Evolutionary conservation across 2,797 vertebrate genomes (phyloP).

Genomic region (Mormyrops attenuatus): DNA sequence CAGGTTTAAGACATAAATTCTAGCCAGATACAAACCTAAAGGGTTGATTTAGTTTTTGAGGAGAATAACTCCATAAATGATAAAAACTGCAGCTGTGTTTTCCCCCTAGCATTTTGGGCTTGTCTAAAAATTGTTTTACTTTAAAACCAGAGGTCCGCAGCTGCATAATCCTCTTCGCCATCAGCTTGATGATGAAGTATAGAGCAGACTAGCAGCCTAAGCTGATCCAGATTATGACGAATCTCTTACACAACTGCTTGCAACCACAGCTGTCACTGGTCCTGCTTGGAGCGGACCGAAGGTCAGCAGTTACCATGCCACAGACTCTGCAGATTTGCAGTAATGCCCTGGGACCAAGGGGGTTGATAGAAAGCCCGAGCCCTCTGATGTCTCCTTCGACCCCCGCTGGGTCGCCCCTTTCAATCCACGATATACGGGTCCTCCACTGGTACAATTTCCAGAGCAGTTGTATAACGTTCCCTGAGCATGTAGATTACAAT

Average conservation of each 20-base stretch:
- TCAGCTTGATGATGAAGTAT: not conserved
- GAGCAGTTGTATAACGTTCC: not conserved
- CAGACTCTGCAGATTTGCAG: not conserved
- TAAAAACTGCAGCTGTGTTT: not conserved
- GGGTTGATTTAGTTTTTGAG: not conserved
- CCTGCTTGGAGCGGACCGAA: not conserved
- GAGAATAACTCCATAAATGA: not conserved
- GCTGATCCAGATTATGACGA: not conserved
- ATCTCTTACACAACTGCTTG: not conserved
- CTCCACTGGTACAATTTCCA: not conserved
- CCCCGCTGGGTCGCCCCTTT: not conserved
- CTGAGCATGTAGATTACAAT: not conserved
- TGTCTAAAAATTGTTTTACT: not conserved
- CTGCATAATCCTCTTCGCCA: not conserved
- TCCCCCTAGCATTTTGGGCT: not conserved
- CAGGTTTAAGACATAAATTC: not conserved
- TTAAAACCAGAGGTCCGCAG: not conserved
- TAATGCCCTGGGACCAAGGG: not conserved
- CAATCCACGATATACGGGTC: not conserved
- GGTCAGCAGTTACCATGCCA: not conserved
- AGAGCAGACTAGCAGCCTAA: not conserved
- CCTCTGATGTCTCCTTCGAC: not conserved
- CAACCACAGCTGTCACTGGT: not conserved
- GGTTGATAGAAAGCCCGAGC: not conserved
- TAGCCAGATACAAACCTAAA: not conserved